Evolutionary conservation across 1,140 invertebrate species (phyloP).

Genomic region (Caenorhabditis elegans): WBcel235 BX284602.5:8612501-8613000

Average conservation of each 20-base stretch:
- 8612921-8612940: neutral
- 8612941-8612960: slow-evolving; percentile 24
- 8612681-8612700: no score
- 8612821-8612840: neutral
- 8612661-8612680: no score
- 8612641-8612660: slow-evolving; percentile 7
- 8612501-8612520: neutral
- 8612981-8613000: slow-evolving; percentile 29
- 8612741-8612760: no score
- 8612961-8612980: slow-evolving; percentile 20
- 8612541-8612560: neutral
- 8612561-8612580: neutral
- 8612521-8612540: neutral
- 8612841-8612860: neutral
- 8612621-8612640: neutral
- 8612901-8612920: neutral
- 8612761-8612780: no score
- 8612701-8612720: no score
- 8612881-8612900: neutral
- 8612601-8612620: neutral
- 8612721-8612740: no score
- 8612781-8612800: no score
- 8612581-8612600: neutral
- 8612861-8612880: neutral
- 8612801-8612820: neutral